Evolutionary conservation across 2,888 invertebrate genomes (phyloP), one percentile per base, ranked within the genome.

Genomic region (Ichneumoninae sp.): DNA sequence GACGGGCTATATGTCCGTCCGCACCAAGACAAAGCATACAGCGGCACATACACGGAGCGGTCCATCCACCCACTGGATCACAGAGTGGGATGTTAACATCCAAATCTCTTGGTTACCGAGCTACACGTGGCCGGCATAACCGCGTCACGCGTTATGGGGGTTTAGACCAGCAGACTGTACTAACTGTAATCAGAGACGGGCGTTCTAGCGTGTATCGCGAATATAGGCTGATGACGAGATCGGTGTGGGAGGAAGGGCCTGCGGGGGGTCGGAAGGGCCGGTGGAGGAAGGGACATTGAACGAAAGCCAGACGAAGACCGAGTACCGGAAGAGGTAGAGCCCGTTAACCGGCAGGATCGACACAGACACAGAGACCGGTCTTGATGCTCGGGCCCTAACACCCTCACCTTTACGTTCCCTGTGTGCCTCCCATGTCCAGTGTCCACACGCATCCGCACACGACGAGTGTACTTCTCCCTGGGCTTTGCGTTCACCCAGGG

Each of bases 171-270:
- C 89, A 90, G 90, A 91, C 90, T 91, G 92, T 87, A 88, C 90
- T 91, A 92, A 92, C 91, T 91, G 91, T 92, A 92, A 92, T 93
- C 91, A 91, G 91, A 90, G 91, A 89, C 88, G 90, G 88, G 86
- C 89, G 89, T 89, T 89, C 88, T 88, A 89, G 88, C 88, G 88
- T 90, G 90, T 89, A 88, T 83, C 78, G 84, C 80, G 83, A 80
- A 81, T 86, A 86, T 84, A 82, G 81, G 71, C 69, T 76, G 82
- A 82, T 72, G 84, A 81, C 50, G 75, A 80, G 84, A 68, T 62
- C 50, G 60, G 26, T 65, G 54, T 54, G 74, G 50, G 60, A 8
- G 62, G 60, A 47, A 16, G 33, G 71, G 30, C 47, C 44, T 62
- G 44, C 0, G 26, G 13, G 13, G 44, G 13, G 44, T 47, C 4